Conservation (phyloP, 2,888 invertebrate genomes). For the Oligia strigilis region DNA sequence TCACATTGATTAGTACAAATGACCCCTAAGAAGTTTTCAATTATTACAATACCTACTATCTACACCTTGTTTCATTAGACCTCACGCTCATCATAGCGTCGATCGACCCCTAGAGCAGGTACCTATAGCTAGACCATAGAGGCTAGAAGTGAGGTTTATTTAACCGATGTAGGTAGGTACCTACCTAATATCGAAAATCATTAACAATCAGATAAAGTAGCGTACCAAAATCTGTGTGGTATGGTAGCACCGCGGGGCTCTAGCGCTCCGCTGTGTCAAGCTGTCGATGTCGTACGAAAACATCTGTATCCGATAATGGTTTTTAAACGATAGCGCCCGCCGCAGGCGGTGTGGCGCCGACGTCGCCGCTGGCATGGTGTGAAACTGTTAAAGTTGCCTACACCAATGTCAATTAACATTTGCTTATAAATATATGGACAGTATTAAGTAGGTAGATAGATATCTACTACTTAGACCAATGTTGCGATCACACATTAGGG, state of each 20-base stretch:
- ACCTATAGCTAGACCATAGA: not conserved
- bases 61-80: not conserved
- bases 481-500: not conserved
- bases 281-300: slow-evolving; percentile 42
- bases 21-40: not conserved
- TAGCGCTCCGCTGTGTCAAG: slow-evolving; percentile 18
- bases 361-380: slow-evolving; percentile 22
- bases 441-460: not conserved
- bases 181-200: not conserved
- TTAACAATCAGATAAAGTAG: not conserved
- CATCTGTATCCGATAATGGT: slow-evolving; percentile 47
- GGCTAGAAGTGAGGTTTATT: not conserved
- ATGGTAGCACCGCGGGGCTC: slow-evolving; percentile 14
- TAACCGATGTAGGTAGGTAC: not conserved
- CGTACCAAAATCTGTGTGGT: not conserved
- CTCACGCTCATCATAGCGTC: not conserved
- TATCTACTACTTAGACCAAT: not conserved
- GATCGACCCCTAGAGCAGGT: not conserved
- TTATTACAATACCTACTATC: not conserved
- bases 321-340: slow-evolving; percentile 28
- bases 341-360: slow-evolving; percentile 46
- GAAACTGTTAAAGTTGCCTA: slow-evolving; percentile 20
- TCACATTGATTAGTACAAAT: not conserved
- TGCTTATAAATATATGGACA: not conserved
- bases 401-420: slow-evolving; percentile 19